Conservation (phyloP, 2,113 vertebrate genomes). For the Tretioscincus oriximinensis region DNA sequence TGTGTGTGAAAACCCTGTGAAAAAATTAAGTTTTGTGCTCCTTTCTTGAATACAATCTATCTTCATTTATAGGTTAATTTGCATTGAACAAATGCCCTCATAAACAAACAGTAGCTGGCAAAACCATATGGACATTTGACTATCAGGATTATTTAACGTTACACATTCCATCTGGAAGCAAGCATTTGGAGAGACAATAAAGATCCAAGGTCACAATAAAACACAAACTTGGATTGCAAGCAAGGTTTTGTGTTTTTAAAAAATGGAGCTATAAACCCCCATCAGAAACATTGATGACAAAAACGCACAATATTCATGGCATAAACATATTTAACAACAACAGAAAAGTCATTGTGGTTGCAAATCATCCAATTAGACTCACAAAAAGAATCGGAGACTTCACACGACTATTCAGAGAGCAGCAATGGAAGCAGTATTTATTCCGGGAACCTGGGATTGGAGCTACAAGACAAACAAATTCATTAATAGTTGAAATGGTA, state of each 20-base stretch:
- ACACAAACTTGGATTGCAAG: slow-evolving; percentile 31
- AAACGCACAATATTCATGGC: neutral
- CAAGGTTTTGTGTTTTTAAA: neutral
- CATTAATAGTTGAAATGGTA: neutral
- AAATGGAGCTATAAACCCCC: slow-evolving; percentile 26
- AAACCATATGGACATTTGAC: slow-evolving; percentile 69
- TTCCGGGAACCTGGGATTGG: neutral
- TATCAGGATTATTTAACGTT: slow-evolving; percentile 71
- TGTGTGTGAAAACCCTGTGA: slow-evolving; percentile 44
- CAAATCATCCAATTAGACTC: neutral
- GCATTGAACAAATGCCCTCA: slow-evolving; percentile 64
- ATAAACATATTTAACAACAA: accelerated
- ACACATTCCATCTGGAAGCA: slow-evolving; percentile 72
- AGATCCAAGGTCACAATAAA: slow-evolving; percentile 64
- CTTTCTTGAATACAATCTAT: slow-evolving; percentile 48
- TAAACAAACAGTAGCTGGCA: slow-evolving; percentile 63
- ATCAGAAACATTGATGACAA: slow-evolving; percentile 38
- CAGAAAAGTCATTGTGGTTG: neutral
- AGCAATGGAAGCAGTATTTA: neutral
- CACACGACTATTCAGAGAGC: neutral
- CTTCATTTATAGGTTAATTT: slow-evolving; percentile 69
- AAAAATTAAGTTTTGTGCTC: neutral
- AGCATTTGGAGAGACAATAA: slow-evolving; percentile 62
- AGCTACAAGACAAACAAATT: neutral
- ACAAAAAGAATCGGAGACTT: neutral